Base-by-base conservation (phyloP, 2,888 invertebrate species). In the Pyrrhosoma nymphula region DNA sequence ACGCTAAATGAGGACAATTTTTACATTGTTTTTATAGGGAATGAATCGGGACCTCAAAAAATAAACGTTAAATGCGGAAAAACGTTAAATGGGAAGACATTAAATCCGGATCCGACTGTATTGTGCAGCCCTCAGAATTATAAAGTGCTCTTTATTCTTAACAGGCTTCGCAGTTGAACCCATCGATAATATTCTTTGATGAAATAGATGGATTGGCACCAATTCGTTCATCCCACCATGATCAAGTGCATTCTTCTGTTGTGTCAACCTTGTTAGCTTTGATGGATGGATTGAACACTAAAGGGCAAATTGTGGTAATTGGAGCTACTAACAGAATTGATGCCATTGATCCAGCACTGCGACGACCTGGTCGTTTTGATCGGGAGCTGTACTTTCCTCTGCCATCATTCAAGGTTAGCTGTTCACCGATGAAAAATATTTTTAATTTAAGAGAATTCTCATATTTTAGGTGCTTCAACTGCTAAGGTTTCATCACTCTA, bases 321-420 rank as follows among this genome's bases (percentile, higher is more conserved):
- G 98, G 97, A 39, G 97, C 97, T 14, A 98, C 98, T 23, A 98
- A 98, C 96, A 96, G 97, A 89, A 96, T 98, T 95, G 97, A 98
- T 96, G 97, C 97, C 0, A 97, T 98, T 95, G 98, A 98, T 96
- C 97, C 98, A 3, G 98, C 98, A 2, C 96, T 98, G 0, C 96
- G 98, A 23, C 96, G 98, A 89, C 97, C 98, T 1, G 98, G 98
- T 2, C 96, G 97, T 95, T 98, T 98, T 96, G 97, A 98, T 96
- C 96, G 97, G 82, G 97, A 98, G 96, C 97, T 98, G 95, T 96
- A 97, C 39, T 98, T 98, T 96, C 97, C 97, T 10, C 96, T 98
- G 95, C 98, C 98, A 6, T 96, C 96, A 89, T 95, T 96, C 55
- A 96, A 96, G 95, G 96, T 96, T 95, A 93, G 95, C 60, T 69